phyloP scores from a whole-genome alignment of 2,888 invertebrate genomes.

The Micoletzkya japonica region DNA sequence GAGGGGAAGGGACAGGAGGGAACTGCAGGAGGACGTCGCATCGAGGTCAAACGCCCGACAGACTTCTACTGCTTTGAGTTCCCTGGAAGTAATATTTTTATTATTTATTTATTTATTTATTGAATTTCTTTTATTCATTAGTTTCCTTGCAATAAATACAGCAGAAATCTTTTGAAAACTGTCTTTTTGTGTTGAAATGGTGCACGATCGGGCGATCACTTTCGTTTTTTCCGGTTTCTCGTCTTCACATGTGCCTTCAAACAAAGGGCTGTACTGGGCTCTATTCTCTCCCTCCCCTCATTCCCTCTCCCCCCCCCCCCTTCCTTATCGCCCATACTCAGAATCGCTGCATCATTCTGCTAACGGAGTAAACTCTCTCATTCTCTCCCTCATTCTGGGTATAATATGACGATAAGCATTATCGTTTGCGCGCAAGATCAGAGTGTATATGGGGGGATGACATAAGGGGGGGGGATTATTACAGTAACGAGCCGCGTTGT shows the following conservation, averaged over 20 bases:
- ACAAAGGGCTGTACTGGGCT: neutral
- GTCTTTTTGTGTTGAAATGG: too few species aligned
- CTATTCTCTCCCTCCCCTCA: neutral
- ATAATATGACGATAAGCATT: too few species aligned
- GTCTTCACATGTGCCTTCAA: neutral
- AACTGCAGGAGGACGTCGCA: conserved; percentile 1
- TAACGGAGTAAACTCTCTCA: too few species aligned
- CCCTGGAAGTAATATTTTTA: neutral
- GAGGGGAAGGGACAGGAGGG: neutral
- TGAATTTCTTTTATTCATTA: neutral
- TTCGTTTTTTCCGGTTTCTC: neutral
- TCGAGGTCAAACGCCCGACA: neutral
- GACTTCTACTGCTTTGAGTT: neutral
- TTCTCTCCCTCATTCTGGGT: too few species aligned
- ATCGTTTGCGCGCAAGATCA: too few species aligned
- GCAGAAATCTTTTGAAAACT: too few species aligned
- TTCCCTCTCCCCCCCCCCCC: neutral
- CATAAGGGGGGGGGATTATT: neutral
- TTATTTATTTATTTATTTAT: neutral
- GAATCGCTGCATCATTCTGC: too few species aligned
- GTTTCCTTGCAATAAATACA: neutral
- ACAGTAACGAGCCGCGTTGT: too few species aligned
- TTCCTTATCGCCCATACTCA: neutral
- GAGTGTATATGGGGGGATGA: neutral
- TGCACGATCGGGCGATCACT: neutral